Evolutionary conservation across 2,888 invertebrate species (phyloP).

Genomic region (Catotricha subobsoleta): DNA sequence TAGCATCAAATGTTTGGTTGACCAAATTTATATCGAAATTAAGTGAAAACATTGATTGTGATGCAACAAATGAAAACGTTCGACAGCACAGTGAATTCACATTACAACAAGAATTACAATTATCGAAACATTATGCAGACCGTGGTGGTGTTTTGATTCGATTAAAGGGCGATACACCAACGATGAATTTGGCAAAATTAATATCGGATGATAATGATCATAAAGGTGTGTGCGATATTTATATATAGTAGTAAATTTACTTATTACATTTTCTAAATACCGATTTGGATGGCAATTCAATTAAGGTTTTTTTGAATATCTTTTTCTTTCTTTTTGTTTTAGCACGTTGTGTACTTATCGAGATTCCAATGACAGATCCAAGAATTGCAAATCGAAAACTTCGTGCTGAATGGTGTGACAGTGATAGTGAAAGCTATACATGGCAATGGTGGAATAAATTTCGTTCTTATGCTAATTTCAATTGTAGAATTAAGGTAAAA

Average conservation of each 20-base stretch:
- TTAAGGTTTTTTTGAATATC: too few species aligned
- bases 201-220: constrained; percentile 34
- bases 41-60: constrained; percentile 59
- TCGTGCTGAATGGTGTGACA: constrained; percentile 26
- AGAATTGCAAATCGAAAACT: constrained; percentile 24
- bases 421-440: constrained; percentile 38
- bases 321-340: too few species aligned
- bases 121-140: constrained; percentile 55
- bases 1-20: constrained; percentile 59
- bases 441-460: constrained; percentile 73
- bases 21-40: constrained; percentile 20
- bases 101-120: constrained; percentile 50
- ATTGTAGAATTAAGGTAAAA: too few species aligned
- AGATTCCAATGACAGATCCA: constrained; percentile 48
- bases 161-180: constrained; percentile 31
- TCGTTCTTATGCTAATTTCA: constrained; percentile 38
- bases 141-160: constrained; percentile 42
- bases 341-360: constrained; percentile 42
- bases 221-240: constrained; percentile 14
- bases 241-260: not conserved
- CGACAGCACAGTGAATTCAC: constrained; percentile 42
- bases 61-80: constrained; percentile 38
- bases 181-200: constrained; percentile 41
- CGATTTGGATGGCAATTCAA: not conserved
- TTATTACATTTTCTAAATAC: constrained; percentile 11